Evolutionary conservation across 2,797 vertebrate species (phyloP).

Genomic region (Typhlichthys subterraneus): DNA sequence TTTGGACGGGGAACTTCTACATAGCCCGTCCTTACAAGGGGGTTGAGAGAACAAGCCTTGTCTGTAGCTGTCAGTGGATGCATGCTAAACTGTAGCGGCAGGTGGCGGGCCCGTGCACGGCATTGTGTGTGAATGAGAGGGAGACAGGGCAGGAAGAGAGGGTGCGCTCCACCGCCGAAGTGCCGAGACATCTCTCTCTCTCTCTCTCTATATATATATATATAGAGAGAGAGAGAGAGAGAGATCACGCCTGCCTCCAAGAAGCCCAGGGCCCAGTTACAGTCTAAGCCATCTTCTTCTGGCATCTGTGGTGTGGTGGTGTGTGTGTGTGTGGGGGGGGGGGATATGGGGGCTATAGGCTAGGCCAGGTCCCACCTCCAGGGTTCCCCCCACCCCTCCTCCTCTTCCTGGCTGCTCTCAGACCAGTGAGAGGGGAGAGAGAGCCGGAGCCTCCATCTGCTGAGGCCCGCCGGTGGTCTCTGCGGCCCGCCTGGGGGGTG

Average conservation of each 20-base stretch:
- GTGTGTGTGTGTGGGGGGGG: too few species aligned
- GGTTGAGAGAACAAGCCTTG: conserved; percentile 7
- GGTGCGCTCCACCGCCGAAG: conserved; percentile 60
- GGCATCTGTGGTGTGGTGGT: conserved; percentile 73
- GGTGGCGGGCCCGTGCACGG: conserved; percentile 57
- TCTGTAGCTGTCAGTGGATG: background rate
- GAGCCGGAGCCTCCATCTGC: conserved; percentile 80
- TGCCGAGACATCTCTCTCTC: conserved; percentile 38
- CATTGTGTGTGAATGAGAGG: conserved; percentile 71
- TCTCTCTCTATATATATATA: too few species aligned
- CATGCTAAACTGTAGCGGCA: conserved; percentile 28
- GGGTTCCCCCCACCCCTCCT: conserved; percentile 39
- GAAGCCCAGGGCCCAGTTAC: conserved; percentile 60
- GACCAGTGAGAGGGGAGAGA: conserved; percentile 42
- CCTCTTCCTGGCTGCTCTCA: conserved; percentile 63
- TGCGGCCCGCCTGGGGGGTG: conserved; percentile 63
- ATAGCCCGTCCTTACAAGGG: conserved; percentile 37
- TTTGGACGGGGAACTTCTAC: conserved; percentile 51
- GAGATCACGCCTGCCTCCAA: conserved; percentile 75
- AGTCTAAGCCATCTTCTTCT: conserved; percentile 73
- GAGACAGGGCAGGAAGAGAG: conserved; percentile 72
- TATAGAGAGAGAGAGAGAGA: conserved; percentile 56
- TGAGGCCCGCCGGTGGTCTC: conserved; percentile 62
- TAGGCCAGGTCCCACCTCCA: conserved; percentile 64
- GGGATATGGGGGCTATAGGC: conserved; percentile 18